Evolutionary conservation across 2,888 invertebrate genomes (phyloP).

Genomic region (Hermaeophaga mercurialis): DNA sequence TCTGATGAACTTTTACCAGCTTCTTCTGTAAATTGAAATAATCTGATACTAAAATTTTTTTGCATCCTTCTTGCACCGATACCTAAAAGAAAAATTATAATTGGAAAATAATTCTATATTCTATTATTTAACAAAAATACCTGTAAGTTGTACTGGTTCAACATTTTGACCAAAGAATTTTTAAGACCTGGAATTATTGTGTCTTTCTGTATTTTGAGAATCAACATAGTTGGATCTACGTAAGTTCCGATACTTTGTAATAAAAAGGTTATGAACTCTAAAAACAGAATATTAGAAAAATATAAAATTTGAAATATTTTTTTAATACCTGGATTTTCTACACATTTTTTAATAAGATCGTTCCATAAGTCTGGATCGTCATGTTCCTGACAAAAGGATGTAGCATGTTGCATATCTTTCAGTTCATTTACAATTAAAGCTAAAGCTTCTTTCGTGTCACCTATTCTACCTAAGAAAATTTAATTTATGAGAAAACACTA

Average conservation of each 20-base stretch:
- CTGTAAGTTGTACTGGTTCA: slow-evolving; percentile 93
- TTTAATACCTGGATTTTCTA: slow-evolving; percentile 73
- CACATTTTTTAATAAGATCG: slow-evolving; percentile 84
- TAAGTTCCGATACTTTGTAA: slow-evolving; percentile 80
- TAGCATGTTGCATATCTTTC: slow-evolving; percentile 90
- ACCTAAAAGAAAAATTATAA: slow-evolving; percentile 59
- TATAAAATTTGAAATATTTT: too few relatives aligned
- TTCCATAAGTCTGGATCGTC: slow-evolving; percentile 93
- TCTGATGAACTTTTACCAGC: slow-evolving; percentile 76
- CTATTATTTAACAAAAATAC: slow-evolving; percentile 50
- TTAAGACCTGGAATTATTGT: slow-evolving; percentile 89
- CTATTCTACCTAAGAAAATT: slow-evolving; percentile 39
- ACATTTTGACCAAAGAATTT: slow-evolving; percentile 90
- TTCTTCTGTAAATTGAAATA: slow-evolving; percentile 87
- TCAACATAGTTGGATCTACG: slow-evolving; percentile 83
- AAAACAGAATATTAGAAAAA: slow-evolving; percentile 27
- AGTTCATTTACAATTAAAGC: slow-evolving; percentile 84
- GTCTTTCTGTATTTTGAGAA: slow-evolving; percentile 82
- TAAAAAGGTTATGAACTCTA: slow-evolving; percentile 71
- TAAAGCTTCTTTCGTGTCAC: slow-evolving; percentile 72
- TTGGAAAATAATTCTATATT: too few relatives aligned
- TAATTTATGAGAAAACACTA: too few relatives aligned
- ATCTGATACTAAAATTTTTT: slow-evolving; percentile 87
- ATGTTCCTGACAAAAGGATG: slow-evolving; percentile 95
- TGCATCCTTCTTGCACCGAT: slow-evolving; percentile 88